A percentile compares a stretch with the other conserved stretches of the same genome.
phyloP scores from a whole-genome alignment of 2,113 vertebrate genomes.

The Acanthisitta chloris region DNA sequence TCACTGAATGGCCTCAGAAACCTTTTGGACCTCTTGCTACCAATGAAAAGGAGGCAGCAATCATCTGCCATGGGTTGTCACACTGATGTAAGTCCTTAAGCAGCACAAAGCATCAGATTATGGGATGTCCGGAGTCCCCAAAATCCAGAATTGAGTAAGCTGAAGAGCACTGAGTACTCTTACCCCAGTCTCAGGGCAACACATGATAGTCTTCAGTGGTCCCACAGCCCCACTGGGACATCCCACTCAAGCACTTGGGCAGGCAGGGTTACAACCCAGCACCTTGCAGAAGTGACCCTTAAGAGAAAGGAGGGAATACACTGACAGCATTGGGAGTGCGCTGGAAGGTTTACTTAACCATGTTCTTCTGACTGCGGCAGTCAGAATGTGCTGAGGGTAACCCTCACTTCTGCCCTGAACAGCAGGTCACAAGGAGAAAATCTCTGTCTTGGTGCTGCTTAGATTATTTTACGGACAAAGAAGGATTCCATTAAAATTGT shows the following conservation, averaged over 20 bases:
- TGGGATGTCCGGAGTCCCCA: background rate
- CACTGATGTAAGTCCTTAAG: background rate
- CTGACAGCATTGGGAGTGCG: background rate
- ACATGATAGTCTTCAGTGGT: background rate
- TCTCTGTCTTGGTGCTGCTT: background rate
- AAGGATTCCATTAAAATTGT: background rate
- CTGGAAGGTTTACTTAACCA: background rate
- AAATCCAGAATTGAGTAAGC: background rate
- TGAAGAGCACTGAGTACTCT: background rate
- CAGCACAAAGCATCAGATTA: background rate
- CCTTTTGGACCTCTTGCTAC: background rate
- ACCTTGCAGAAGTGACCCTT: background rate
- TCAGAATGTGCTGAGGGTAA: fast-evolving
- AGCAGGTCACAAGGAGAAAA: background rate
- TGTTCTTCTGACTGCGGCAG: background rate
- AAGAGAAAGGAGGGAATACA: background rate
- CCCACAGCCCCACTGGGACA: background rate
- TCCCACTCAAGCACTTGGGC: background rate
- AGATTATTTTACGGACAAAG: background rate
- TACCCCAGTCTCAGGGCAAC: background rate
- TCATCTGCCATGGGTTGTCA: background rate
- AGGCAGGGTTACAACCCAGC: background rate
- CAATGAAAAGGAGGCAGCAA: background rate
- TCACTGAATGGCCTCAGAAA: background rate
- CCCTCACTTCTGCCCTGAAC: background rate